Percentiles rank a stretch among this genome's conserved stretches.
These are phyloP conservation scores for Leptosomus discolor DNA, from an alignment of 2,113 vertebrate genomes.

Conservation along the genomic window DNA sequence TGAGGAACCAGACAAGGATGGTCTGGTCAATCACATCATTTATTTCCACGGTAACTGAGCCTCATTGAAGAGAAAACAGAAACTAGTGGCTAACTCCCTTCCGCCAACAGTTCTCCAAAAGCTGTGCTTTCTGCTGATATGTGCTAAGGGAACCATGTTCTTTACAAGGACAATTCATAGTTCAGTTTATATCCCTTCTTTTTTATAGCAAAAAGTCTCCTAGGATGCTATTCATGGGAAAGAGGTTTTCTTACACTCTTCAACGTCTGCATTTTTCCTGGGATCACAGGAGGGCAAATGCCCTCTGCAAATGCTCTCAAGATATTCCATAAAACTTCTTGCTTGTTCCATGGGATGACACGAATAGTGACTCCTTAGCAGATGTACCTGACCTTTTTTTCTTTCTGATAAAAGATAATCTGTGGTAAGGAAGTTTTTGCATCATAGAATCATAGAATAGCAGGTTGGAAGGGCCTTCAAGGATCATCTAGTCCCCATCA, in stretches of 20 bases:
- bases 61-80: background rate
- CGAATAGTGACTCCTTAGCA: background rate
- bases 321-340: background rate
- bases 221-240: background rate
- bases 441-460: too few species aligned
- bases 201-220: background rate
- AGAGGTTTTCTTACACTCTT: background rate
- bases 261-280: background rate
- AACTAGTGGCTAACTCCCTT: background rate
- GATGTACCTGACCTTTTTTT: background rate
- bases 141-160: background rate
- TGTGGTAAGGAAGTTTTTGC: background rate
- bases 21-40: background rate
- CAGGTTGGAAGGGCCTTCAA: too few species aligned
- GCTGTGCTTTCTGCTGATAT: background rate
- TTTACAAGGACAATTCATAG: background rate
- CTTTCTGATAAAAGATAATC: background rate
- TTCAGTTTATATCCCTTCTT: background rate
- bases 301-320: background rate
- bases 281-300: background rate
- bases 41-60: background rate
- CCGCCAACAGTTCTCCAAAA: background rate
- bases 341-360: background rate
- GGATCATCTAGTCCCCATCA: too few species aligned
- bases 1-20: background rate